Evolutionary conservation across 2,113 vertebrate species (phyloP).

Genomic region (Corythoichthys haematopterus): DNA sequence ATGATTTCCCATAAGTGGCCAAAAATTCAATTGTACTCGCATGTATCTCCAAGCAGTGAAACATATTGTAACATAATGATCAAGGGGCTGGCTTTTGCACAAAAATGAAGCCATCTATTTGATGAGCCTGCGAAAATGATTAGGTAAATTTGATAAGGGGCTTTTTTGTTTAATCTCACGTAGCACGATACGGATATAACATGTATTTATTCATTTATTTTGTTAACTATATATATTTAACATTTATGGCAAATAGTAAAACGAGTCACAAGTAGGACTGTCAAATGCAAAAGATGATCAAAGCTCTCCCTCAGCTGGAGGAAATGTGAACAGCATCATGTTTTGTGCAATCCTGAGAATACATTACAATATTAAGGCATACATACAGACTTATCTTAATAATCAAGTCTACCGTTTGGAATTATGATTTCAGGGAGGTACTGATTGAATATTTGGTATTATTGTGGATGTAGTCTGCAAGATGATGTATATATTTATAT

Average conservation of each 20-base stretch:
- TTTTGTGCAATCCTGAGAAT: neutral
- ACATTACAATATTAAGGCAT: too few relatives aligned
- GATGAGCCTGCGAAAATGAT: neutral
- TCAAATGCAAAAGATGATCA: slow-evolving; percentile 41
- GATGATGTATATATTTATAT: too few relatives aligned
- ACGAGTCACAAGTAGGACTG: neutral
- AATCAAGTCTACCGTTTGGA: too few relatives aligned
- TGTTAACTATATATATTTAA: too few relatives aligned
- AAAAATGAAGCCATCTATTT: neutral
- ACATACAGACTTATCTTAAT: too few relatives aligned
- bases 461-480: too few relatives aligned
- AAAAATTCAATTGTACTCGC: slow-evolving; percentile 30
- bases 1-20: slow-evolving; percentile 20
- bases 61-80: neutral
- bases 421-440: too few relatives aligned
- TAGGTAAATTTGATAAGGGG: neutral
- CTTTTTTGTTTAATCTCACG: neutral
- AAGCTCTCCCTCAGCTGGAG: slow-evolving; percentile 56
- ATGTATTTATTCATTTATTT: neutral
- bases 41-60: neutral
- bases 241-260: neutral
- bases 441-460: too few relatives aligned
- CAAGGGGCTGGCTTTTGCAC: neutral
- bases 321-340: slow-evolving; percentile 17
- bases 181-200: neutral